A percentile compares a stretch with the other conserved stretches of the same genome.
Conservation (phyloP, 2,113 vertebrate species). For the Pedetes capensis region DNA sequence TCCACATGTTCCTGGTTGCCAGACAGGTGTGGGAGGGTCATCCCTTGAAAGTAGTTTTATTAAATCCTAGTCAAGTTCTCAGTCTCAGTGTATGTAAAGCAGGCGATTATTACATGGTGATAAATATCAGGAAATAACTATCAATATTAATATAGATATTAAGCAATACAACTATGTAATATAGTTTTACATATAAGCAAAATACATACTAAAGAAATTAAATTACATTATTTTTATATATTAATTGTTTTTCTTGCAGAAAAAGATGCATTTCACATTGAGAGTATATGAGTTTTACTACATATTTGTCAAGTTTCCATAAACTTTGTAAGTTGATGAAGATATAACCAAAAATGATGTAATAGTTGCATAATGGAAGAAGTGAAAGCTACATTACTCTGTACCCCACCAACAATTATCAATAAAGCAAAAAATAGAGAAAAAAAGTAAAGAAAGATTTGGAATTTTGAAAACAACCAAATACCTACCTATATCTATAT, state of each 20-base stretch:
- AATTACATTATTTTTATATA: not conserved
- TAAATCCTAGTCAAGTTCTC: not conserved
- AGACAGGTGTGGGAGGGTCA: not conserved
- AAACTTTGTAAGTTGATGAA: no score
- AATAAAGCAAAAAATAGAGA: no score
- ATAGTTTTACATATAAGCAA: not conserved
- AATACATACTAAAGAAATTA: not conserved
- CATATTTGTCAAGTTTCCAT: no score
- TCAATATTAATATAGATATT: not conserved
- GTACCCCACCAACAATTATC: no score
- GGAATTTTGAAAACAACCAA: not conserved
- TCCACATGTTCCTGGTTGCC: not conserved
- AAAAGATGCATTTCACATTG: not conserved
- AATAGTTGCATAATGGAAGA: no score
- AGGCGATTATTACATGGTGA: not conserved
- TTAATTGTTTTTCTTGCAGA: not conserved
- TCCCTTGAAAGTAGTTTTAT: not conserved
- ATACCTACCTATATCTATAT: not conserved
- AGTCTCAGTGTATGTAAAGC: not conserved
- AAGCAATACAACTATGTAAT: not conserved
- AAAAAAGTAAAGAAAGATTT: not conserved
- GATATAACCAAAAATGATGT: no score
- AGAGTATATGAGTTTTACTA: no score
- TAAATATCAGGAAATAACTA: not conserved
- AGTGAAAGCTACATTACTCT: no score